These are phyloP conservation scores for Himalopsyche japonica DNA, from an alignment of 2,888 invertebrate species.

Conservation along the genomic window DNA sequence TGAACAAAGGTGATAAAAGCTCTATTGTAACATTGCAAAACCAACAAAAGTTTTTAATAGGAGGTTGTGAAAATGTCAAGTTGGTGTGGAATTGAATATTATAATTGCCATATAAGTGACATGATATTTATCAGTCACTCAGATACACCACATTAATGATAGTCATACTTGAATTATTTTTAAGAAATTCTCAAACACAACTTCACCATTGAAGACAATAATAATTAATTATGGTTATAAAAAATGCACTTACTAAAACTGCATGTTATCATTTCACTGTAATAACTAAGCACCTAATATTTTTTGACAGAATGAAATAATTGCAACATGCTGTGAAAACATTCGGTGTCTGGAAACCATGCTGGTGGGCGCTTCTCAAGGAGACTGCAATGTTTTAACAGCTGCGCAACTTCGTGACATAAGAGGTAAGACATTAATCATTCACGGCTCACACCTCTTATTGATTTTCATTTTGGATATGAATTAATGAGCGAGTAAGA, in stretches of 20 bases:
- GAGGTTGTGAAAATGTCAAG: too few species aligned
- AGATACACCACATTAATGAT: too few species aligned
- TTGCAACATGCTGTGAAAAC: conserved; percentile 85
- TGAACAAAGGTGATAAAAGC: too few species aligned
- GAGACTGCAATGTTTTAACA: conserved; percentile 56
- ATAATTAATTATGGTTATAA: not conserved
- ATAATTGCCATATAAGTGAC: too few species aligned
- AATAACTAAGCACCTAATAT: conserved; percentile 30
- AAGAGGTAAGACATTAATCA: conserved; percentile 54
- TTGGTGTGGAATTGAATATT: too few species aligned
- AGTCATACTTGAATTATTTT: too few species aligned
- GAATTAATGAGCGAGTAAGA: not conserved
- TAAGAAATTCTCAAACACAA: too few species aligned
- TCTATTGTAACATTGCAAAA: too few species aligned
- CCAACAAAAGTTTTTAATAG: too few species aligned
- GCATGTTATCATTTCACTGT: not conserved
- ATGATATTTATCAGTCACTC: too few species aligned
- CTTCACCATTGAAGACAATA: too few species aligned
- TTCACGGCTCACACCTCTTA: not conserved
- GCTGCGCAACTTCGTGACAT: conserved; percentile 62
- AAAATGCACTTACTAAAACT: not conserved
- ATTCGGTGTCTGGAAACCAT: conserved; percentile 77
- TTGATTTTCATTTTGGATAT: not conserved
- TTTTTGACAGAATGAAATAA: conserved; percentile 75
- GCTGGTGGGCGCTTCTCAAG: conserved; percentile 55